Percentiles rank a stretch among this genome's conserved stretches.
These are phyloP conservation scores for Eurypyga helias DNA, from an alignment of 2,113 vertebrate genomes.

Conservation along the genomic window DNA sequence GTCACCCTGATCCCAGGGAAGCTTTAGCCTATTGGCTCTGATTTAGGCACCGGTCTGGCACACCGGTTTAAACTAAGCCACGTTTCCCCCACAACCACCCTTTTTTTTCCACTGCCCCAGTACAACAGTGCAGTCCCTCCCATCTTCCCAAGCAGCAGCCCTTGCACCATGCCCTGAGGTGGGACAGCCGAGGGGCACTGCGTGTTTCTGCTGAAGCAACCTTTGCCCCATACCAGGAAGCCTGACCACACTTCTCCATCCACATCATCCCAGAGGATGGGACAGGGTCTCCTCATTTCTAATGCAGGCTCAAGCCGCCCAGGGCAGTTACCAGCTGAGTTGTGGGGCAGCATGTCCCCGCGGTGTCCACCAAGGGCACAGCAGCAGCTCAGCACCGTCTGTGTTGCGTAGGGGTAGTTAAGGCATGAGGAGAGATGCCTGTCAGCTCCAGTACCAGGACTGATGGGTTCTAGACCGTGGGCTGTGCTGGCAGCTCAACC, in stretches of 20 bases:
- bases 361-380: not conserved
- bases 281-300: not conserved
- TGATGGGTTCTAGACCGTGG: not conserved
- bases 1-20: not conserved
- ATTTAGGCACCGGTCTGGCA: not conserved
- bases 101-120: not conserved
- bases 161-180: not conserved
- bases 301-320: not conserved
- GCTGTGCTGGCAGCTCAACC: not conserved
- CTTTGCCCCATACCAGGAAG: not conserved
- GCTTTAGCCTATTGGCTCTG: not conserved
- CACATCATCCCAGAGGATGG: not conserved
- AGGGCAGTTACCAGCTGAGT: not conserved
- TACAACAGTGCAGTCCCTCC: not conserved
- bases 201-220: fast-evolving
- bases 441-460: not conserved
- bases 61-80: not conserved
- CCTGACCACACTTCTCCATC: not conserved
- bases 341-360: not conserved
- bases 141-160: not conserved
- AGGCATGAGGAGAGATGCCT: not conserved
- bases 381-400: not conserved
- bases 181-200: not conserved
- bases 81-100: not conserved
- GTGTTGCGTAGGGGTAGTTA: not conserved